Base-by-base conservation (phyloP, 2,797 vertebrate genomes). In the Coregonus ussuriensis region DNA sequence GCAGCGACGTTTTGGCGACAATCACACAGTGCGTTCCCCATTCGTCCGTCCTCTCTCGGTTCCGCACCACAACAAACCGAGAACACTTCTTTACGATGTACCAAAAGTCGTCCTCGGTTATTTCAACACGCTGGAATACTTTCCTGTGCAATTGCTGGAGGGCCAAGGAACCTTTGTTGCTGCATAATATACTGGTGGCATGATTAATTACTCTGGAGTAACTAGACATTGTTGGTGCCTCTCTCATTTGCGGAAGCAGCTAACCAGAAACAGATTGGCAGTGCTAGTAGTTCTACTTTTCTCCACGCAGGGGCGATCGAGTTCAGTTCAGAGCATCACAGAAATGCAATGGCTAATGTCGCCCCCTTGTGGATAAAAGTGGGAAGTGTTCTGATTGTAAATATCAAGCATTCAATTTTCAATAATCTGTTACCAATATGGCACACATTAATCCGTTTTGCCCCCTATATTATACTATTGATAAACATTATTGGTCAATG, bases 1-100 rank as follows among this genome's bases (percentile, higher is more conserved):
- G 91, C 75, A 96, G 82, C 3, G 86, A 81, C 25, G 93, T 94
- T 65, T 82, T 86, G 1, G 91, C 93, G 1, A 93, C 89, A n/a
- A 94, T 88, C 4, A 65, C 80, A 71, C 66, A 81, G 29, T 85
- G 87, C 0, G 77, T 16, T 29, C 76, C 78, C 69, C 59, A 76
- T 4, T 78, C 75, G n/a, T 83, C 82, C 33, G 74, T 41, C 53
- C 41, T 33, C 62, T 67, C 75, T 29, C 59, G 77, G 79, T 25
- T 83, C 54, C n/a, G 77, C 37, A 90, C 85, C 74, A 91, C 74
- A 6, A 85, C 72, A 74, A 94, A 94, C 47, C 93, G 82, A 29
- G 90, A 52, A 3, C 91, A 91, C 35, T 78, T 71, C 14, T 81
- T 79, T 25, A 93, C 63, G 1, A 93, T 86, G 75, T 67, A 87